Conservation (phyloP, 1,140 invertebrate genomes). For the Cotesia chilonis region DNA sequence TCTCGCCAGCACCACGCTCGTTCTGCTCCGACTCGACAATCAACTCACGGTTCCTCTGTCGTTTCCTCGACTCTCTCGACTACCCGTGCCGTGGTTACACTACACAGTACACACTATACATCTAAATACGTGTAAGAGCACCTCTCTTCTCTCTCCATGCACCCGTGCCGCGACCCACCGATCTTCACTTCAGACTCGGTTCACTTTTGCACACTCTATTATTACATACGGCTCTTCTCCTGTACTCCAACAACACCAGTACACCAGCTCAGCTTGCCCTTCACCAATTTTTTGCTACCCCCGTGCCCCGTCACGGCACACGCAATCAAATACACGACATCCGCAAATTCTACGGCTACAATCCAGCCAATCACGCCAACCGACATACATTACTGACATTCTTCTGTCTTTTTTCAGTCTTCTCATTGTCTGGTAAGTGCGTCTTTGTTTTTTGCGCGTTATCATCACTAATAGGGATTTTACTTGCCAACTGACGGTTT, state of each 20-base stretch:
- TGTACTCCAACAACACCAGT: not conserved
- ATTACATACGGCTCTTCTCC: not conserved
- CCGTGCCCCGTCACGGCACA: not conserved
- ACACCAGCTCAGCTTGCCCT: constrained; percentile 1
- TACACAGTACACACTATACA: too few relatives aligned
- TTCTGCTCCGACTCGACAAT: constrained; percentile 21
- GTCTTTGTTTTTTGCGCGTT: constrained; percentile 21
- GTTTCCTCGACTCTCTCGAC: not conserved
- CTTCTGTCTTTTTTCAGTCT: not conserved
- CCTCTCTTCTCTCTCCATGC: too few relatives aligned
- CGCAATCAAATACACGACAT: not conserved
- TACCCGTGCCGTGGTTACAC: too few relatives aligned
- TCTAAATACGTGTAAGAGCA: too few relatives aligned
- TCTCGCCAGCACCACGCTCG: constrained; percentile 18
- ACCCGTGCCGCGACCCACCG: not conserved
- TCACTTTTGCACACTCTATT: too few relatives aligned
- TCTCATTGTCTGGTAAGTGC: not conserved
- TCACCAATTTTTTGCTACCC: constrained; percentile 6
- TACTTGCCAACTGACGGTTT: not conserved
- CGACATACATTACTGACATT: constrained; percentile 4
- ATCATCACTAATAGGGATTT: not conserved
- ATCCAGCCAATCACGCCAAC: constrained; percentile 17
- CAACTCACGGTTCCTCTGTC: constrained; percentile 17
- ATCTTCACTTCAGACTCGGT: not conserved
- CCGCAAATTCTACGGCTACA: constrained; percentile 12